These are phyloP conservation scores for Antheraea yamamai DNA, from an alignment of 2,888 invertebrate species.

Conservation along the genomic window DNA sequence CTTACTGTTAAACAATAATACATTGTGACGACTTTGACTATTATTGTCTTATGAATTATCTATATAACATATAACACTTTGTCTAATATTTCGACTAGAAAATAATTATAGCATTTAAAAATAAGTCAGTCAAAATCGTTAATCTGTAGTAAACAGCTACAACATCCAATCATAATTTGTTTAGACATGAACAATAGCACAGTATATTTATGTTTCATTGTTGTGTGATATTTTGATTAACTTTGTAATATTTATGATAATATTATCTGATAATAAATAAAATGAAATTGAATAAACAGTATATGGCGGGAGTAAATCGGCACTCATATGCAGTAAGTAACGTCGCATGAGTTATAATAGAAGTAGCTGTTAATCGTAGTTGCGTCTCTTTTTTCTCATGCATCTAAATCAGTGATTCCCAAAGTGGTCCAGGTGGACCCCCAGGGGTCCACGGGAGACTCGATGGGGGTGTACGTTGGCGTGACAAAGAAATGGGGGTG, in stretches of 20 bases:
- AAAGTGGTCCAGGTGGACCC: no score
- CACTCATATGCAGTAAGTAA: no score
- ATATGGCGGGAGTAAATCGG: neutral
- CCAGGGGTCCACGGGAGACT: no score
- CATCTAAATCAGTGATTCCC: no score
- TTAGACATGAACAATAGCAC: slow-evolving; percentile 11
- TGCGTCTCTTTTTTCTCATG: neutral
- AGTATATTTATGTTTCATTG: neutral
- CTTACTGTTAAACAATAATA: neutral
- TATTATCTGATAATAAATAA: neutral
- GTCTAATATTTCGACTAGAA: neutral
- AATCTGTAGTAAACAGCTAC: slow-evolving; percentile 1
- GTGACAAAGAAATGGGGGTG: no score
- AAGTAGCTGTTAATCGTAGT: neutral
- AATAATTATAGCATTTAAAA: neutral
- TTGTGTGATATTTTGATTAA: neutral
- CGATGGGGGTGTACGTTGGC: no score
- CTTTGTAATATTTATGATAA: neutral
- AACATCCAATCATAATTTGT: slow-evolving; percentile 4
- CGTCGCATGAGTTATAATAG: neutral
- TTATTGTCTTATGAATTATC: neutral
- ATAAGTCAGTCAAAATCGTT: neutral
- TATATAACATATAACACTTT: neutral
- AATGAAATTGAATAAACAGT: neutral
- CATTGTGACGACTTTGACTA: neutral